Evolutionary conservation across 2,113 vertebrate species (phyloP).

Genomic region (Chamaea fasciata): DNA sequence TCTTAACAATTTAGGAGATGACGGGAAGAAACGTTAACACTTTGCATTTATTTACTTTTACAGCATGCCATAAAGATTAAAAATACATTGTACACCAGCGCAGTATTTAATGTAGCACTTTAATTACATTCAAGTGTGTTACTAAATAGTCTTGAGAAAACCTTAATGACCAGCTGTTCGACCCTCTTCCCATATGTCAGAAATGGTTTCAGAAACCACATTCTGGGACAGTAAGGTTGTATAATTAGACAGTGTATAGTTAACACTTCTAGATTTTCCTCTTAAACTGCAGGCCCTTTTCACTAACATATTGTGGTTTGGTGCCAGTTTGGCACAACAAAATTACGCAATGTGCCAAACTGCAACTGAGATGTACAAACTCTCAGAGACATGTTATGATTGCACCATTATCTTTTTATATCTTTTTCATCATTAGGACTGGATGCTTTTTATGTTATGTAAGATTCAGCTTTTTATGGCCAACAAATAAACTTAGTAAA

Average conservation of each 20-base stretch:
- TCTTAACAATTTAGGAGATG: conserved; percentile 67
- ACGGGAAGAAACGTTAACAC: conserved; percentile 59
- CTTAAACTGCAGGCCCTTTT: conserved; percentile 72
- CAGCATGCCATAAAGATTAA: conserved; percentile 81
- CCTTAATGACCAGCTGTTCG: conserved; percentile 85
- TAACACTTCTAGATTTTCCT: conserved; percentile 76
- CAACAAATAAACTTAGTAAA: conserved; percentile 71
- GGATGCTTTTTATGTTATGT: conserved; percentile 59
- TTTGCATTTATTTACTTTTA: conserved; percentile 78
- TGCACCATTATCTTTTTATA: conserved; percentile 70
- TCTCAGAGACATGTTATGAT: conserved; percentile 66
- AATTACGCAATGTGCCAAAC: conserved; percentile 64
- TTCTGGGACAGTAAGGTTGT: conserved; percentile 78
- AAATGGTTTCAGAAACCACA: conserved; percentile 77
- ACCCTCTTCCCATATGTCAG: conserved; percentile 83
- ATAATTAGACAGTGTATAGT: conserved; percentile 79
- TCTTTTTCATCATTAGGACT: conserved; percentile 72
- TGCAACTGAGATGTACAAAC: conserved; percentile 67
- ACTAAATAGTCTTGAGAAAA: conserved; percentile 84
- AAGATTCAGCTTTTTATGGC: conserved; percentile 68
- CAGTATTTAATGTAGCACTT: conserved; percentile 75
- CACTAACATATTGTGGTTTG: conserved; percentile 71
- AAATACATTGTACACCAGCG: conserved; percentile 80
- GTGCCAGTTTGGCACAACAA: conserved; percentile 72
- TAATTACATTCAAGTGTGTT: conserved; percentile 83